phyloP scores from a whole-genome alignment of 2,113 vertebrate species.

The Engraulis encrasicolus region DNA sequence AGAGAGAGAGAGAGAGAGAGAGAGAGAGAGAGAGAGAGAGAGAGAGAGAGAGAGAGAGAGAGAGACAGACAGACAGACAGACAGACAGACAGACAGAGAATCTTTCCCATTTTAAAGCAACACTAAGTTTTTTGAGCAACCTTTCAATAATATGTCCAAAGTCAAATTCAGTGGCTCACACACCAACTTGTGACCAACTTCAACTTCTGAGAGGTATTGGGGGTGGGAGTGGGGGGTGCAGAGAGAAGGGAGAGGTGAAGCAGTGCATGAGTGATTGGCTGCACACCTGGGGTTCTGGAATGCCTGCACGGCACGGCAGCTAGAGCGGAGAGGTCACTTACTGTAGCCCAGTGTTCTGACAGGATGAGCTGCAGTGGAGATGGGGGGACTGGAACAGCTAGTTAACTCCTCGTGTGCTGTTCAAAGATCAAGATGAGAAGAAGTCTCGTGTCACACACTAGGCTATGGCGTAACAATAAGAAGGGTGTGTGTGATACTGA shows the following conservation, averaged over 20 bases:
- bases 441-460: not conserved
- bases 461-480: not conserved
- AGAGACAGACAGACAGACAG: too few relatives aligned
- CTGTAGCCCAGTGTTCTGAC: constrained; percentile 4
- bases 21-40: too few relatives aligned
- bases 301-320: constrained; percentile 29
- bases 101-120: too few relatives aligned
- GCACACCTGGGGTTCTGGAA: constrained; percentile 42
- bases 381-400: constrained; percentile 1
- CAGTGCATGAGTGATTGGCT: constrained; percentile 22
- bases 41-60: too few relatives aligned
- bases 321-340: constrained; percentile 35
- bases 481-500: not conserved
- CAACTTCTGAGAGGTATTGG: too few relatives aligned
- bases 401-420: not conserved
- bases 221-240: too few relatives aligned
- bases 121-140: too few relatives aligned
- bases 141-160: too few relatives aligned
- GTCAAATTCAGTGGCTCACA: too few relatives aligned
- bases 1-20: not conserved
- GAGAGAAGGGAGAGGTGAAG: too few relatives aligned
- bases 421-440: not conserved
- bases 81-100: too few relatives aligned
- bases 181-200: too few relatives aligned
- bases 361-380: constrained; percentile 24